A percentile compares a stretch with the other conserved stretches of the same genome.
Conservation (phyloP, 2,113 vertebrate species). For the Myrmecophaga tridactyla region DNA sequence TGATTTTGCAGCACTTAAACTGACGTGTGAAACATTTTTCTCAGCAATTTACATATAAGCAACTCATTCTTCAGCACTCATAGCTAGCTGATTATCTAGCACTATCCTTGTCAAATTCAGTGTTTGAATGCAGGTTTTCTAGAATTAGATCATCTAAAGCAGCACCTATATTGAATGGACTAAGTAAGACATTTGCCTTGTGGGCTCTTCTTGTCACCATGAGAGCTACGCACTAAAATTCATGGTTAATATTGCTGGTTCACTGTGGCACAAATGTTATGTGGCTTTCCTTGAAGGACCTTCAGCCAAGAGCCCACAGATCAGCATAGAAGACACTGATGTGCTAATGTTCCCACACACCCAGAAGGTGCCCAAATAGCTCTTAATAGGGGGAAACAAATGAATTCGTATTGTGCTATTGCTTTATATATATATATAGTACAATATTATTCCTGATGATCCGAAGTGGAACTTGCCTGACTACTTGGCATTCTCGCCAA, state of each 20-base stretch:
- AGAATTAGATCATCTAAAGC: slow-evolving; percentile 23
- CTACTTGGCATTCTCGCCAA: background rate
- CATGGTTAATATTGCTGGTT: background rate
- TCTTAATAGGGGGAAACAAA: background rate
- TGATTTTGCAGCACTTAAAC: slow-evolving; percentile 26
- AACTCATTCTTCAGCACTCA: slow-evolving; percentile 16
- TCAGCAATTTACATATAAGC: slow-evolving; percentile 36
- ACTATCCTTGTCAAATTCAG: slow-evolving; percentile 8
- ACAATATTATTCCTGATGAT: slow-evolving; percentile 4
- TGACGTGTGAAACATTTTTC: slow-evolving; percentile 45
- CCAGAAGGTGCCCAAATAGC: background rate
- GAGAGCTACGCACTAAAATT: background rate
- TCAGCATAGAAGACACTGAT: background rate
- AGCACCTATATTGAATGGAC: background rate
- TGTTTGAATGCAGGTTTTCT: slow-evolving; percentile 32
- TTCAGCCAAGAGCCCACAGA: background rate
- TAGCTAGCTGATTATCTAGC: background rate
- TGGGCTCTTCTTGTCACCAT: background rate
- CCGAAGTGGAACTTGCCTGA: background rate
- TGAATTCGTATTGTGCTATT: background rate
- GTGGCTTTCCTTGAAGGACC: slow-evolving; percentile 5
- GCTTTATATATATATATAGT: background rate
- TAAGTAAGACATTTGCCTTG: background rate
- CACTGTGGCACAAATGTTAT: background rate
- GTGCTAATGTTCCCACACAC: background rate